Evolutionary conservation across 2,113 vertebrate genomes (phyloP).

Genomic region (Meriones unguiculatus): DNA sequence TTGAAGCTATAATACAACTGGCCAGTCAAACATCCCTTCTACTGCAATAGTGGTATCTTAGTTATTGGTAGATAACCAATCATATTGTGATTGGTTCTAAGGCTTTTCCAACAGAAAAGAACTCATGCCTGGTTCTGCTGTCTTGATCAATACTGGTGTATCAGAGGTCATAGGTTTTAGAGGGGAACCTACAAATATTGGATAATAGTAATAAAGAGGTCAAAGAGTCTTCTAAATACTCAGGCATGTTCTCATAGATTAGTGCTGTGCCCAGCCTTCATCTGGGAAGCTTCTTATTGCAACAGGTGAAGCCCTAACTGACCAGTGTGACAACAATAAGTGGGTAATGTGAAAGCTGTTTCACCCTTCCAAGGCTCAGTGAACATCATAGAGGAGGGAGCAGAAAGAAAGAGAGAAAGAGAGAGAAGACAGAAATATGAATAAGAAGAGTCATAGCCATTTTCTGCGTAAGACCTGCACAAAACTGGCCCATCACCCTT

Average conservation of each 20-base stretch:
- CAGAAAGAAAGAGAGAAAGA: background rate
- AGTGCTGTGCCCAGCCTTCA: background rate
- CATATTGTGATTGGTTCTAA: background rate
- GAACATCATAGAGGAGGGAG: background rate
- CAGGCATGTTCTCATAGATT: background rate
- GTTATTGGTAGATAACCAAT: background rate
- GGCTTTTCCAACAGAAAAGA: too few relatives aligned
- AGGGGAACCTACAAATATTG: background rate
- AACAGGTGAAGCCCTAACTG: background rate
- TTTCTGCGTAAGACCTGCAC: background rate
- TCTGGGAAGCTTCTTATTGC: background rate
- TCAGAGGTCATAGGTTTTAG: background rate
- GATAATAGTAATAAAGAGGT: too few relatives aligned
- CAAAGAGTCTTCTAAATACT: background rate
- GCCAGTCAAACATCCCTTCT: background rate
- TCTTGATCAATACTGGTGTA: too few relatives aligned
- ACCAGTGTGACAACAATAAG: background rate
- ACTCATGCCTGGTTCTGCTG: too few relatives aligned
- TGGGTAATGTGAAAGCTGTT: background rate
- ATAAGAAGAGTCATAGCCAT: background rate
- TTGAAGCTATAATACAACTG: background rate
- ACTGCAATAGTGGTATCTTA: too few relatives aligned
- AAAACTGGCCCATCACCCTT: background rate
- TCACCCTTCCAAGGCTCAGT: background rate
- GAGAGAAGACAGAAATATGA: background rate